Evolutionary conservation across 2,888 invertebrate species (phyloP), one percentile per base, ranked within the genome.

Genomic region (Himalopsyche anomala): DNA sequence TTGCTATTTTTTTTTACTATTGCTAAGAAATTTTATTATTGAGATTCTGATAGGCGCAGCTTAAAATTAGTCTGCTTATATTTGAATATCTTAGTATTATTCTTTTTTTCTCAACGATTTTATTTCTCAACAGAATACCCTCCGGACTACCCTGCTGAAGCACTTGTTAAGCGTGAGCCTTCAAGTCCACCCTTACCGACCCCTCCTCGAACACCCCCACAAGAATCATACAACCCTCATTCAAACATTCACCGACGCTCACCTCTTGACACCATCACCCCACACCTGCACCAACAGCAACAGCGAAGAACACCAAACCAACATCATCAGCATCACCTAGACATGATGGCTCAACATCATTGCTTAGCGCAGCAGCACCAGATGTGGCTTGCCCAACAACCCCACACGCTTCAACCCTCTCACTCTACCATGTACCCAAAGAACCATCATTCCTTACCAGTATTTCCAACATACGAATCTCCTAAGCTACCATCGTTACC

Each of bases 131-230:
- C 92, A 95, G 95, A 94, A 90, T 95, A 94, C 90, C 93, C 93
- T 69, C 93, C 94, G 89, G 94, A 94, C 90, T 94, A 94, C 89
- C 93, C 93, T 45, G 93, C 94, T 86, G 94, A 94, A 90, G 93
- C 93, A 86, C 90, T 93, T 90, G 94, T 95, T 89, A 95, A 95
- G 90, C 92, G 94, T 86, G 95, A 95, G 91, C 92, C 94, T 89
- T 94, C 94, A 86, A 91, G 91, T 74, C 92, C 92, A 83, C 94
- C 95, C 85, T 93, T 96, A 89, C 92, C 96, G 89, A 96, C 96
- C 89, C 96, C 96, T 79, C 96, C 96, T 17, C 95, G 95, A 89
- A 96, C 96, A 89, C 96, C 96, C 90, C 96, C 96, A 84, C 95
- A 94, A 36, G 62, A 62, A n/a, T 62, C 62, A 8, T 62, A 62